phyloP scores from a whole-genome alignment of 2,888 invertebrate species.

The Sarcophaga carnaria region DNA sequence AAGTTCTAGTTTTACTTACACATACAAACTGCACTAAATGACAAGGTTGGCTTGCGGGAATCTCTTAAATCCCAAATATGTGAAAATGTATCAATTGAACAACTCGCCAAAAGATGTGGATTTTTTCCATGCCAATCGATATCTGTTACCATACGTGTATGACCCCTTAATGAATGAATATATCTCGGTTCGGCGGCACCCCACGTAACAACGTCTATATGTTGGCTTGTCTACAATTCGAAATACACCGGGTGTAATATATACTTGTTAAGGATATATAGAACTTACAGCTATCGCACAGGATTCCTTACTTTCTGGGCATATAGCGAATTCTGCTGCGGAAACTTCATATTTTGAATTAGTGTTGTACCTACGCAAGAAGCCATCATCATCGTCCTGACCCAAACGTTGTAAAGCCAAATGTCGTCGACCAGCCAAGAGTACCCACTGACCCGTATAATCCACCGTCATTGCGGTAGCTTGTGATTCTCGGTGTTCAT shows the following conservation, averaged over 20 bases:
- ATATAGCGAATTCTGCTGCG: conserved; percentile 96
- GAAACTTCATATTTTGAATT: conserved; percentile 97
- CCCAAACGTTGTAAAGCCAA: conserved; percentile 88
- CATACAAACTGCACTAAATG: conserved; percentile 94
- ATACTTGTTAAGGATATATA: background rate
- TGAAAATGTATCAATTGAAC: conserved; percentile 96
- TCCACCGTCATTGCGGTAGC: conserved; percentile 95
- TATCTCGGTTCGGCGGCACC: conserved; percentile 87
- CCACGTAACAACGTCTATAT: conserved; percentile 93
- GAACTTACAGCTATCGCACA: conserved; percentile 93
- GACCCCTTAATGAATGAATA: conserved; percentile 88
- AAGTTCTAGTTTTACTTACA: conserved; percentile 72
- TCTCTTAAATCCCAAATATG: conserved; percentile 97
- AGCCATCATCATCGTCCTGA: conserved; percentile 81
- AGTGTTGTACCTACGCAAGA: conserved; percentile 89
- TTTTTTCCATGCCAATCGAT: conserved; percentile 95
- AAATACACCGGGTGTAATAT: background rate
- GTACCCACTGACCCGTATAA: conserved; percentile 89
- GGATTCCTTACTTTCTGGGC: conserved; percentile 88
- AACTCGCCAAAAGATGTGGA: conserved; percentile 90
- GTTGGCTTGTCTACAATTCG: conserved; percentile 88
- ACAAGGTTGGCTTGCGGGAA: conserved; percentile 90
- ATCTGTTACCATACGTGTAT: conserved; percentile 93
- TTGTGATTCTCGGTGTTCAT: conserved; percentile 92
- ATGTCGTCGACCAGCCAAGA: conserved; percentile 91